Conservation (phyloP, 1,140 invertebrate species). For the Bombus breviceps region DNA sequence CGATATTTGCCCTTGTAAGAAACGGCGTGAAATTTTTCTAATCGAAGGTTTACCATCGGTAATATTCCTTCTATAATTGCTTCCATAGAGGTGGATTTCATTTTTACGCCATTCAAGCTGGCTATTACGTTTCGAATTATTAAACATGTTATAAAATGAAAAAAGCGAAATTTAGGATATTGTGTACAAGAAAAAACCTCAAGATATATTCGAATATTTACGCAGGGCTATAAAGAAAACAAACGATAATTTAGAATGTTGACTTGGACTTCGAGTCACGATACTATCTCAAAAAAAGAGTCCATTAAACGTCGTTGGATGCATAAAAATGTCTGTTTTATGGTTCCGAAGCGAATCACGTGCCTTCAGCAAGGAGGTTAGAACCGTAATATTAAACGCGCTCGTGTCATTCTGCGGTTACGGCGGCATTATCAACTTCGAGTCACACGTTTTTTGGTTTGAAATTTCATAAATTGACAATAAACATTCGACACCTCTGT, state of each 20-base stretch:
- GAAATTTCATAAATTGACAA: background rate
- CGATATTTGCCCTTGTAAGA: constrained; percentile 9
- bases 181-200: too few relatives aligned
- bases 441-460: background rate
- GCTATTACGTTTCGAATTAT: background rate
- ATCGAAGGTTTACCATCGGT: background rate
- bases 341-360: background rate
- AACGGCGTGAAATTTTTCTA: background rate
- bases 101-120: background rate
- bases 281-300: background rate
- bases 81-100: background rate
- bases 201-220: too few relatives aligned
- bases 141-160: too few relatives aligned
- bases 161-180: too few relatives aligned
- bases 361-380: background rate
- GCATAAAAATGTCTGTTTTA: constrained; percentile 15
- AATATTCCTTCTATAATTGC: background rate
- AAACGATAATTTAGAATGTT: background rate
- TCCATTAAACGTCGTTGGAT: background rate
- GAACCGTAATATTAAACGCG: background rate
- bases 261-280: background rate
- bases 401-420: background rate
- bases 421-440: background rate
- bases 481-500: background rate
- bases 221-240: too few relatives aligned